Percentiles rank a stretch among this genome's conserved stretches.
These are phyloP conservation scores for Arrhopalites spinosus DNA, from an alignment of 2,888 invertebrate genomes.

Conservation along the genomic window DNA sequence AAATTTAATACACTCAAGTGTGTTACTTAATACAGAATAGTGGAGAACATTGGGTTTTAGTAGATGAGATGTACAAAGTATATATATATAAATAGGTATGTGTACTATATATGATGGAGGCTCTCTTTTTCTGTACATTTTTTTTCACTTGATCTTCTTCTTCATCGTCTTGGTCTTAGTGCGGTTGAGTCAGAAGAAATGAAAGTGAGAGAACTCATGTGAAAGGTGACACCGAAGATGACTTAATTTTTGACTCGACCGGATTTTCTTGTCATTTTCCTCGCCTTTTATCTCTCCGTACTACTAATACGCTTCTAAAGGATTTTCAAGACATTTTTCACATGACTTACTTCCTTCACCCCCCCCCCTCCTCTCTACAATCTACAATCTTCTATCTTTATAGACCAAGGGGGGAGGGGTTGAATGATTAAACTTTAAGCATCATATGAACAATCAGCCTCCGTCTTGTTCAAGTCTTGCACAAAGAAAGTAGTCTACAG, in stretches of 20 bases:
- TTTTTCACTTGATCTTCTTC: not conserved
- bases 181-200: constrained; percentile 28
- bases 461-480: too few species aligned
- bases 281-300: constrained; percentile 34
- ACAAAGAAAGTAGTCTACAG: too few species aligned
- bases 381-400: not conserved
- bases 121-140: not conserved
- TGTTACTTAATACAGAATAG: not conserved
- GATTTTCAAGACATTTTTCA: constrained; percentile 15
- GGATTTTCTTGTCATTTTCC: constrained; percentile 49
- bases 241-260: constrained; percentile 53
- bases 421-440: too few species aligned
- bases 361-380: not conserved
- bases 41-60: not conserved
- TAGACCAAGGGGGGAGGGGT: too few species aligned
- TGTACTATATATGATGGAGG: not conserved
- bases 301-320: constrained; percentile 20
- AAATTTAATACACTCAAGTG: constrained; percentile 8
- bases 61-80: not conserved
- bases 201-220: constrained; percentile 44
- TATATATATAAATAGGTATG: not conserved
- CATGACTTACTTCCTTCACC: not conserved
- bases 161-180: not conserved
- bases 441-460: too few species aligned
- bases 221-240: constrained; percentile 54